Conservation (phyloP, 2,113 vertebrate genomes). For the Perca schrenkii region DNA sequence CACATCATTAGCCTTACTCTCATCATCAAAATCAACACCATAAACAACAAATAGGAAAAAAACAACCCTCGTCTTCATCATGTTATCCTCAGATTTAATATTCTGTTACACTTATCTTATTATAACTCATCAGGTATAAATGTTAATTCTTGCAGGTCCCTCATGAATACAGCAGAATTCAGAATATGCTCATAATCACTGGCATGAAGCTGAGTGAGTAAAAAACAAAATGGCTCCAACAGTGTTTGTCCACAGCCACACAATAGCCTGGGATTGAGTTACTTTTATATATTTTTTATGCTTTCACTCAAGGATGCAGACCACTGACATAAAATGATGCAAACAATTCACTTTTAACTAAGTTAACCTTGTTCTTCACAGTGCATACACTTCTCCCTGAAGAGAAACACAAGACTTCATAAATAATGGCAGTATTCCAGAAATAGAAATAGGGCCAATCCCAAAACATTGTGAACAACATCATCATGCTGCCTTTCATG, state of each 20-base stretch:
- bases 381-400: constrained; percentile 44
- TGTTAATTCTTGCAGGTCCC: neutral
- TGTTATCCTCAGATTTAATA: neutral
- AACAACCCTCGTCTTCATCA: neutral
- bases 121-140: neutral
- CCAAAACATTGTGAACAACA: constrained; percentile 50
- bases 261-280: neutral
- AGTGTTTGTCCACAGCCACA: constrained; percentile 1
- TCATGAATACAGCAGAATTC: neutral
- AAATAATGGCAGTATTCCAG: constrained; percentile 65
- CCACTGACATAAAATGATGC: constrained; percentile 17
- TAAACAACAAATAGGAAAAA: neutral
- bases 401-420: constrained; percentile 60
- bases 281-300: neutral
- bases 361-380: constrained; percentile 35
- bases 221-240: constrained; percentile 17
- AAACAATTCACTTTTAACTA: constrained; percentile 47
- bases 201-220: neutral
- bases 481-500: constrained; percentile 52
- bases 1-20: neutral
- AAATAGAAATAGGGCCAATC: constrained; percentile 65
- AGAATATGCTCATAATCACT: neutral
- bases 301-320: constrained; percentile 31
- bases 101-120: neutral
- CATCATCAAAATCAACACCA: neutral